Conservation (phyloP, 1,140 invertebrate genomes). For the Galendromus occidentalis region DNA sequence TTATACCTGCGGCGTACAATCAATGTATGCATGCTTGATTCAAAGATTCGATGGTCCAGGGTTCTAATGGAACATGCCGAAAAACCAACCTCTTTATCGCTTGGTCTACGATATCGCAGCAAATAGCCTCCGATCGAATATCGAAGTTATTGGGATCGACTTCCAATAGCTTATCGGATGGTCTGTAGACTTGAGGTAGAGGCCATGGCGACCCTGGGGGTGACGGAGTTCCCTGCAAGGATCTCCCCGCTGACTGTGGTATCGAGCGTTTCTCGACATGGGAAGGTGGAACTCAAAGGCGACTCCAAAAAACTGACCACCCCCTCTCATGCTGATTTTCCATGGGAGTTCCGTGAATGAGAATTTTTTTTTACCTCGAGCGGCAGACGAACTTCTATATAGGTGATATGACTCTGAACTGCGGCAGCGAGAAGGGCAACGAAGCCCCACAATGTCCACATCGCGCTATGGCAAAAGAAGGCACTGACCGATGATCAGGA, state of each 20-base stretch:
- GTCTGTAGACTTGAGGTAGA: conserved; percentile 19
- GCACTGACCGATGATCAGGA: no score
- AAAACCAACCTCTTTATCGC: conserved; percentile 33
- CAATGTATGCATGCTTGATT: not conserved
- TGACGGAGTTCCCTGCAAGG: conserved; percentile 6
- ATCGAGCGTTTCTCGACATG: no score
- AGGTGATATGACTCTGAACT: not conserved
- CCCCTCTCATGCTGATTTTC: no score
- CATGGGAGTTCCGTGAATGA: no score
- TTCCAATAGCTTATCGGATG: conserved; percentile 14
- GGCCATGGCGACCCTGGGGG: conserved; percentile 24
- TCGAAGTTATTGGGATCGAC: conserved; percentile 21
- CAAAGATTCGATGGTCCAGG: conserved; percentile 17
- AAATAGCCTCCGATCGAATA: conserved; percentile 16
- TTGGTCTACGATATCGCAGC: conserved; percentile 36
- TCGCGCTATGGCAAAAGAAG: no score
- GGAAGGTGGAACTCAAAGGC: no score
- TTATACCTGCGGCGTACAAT: conserved; percentile 14
- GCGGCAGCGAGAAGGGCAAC: no score
- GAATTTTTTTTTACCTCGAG: not conserved
- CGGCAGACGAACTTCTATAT: not conserved
- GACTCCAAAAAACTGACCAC: no score
- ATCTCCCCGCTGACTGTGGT: no score
- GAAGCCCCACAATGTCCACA: no score
- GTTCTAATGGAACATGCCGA: conserved; percentile 23